These are phyloP conservation scores for Hirtodrosophila histrioides DNA, from an alignment of 2,888 invertebrate genomes.

Conservation along the genomic window DNA sequence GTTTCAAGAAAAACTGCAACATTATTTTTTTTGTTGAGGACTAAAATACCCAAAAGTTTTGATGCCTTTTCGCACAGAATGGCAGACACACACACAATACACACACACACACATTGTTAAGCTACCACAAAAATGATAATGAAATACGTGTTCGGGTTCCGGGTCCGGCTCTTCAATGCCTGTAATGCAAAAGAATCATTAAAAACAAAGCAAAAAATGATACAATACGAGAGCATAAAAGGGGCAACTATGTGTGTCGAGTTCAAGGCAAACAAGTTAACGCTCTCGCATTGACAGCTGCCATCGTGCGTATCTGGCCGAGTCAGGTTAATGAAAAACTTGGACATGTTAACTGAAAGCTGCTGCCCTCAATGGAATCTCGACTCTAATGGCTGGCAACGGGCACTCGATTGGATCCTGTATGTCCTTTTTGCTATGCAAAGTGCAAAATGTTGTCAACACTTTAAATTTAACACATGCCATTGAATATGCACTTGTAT, in stretches of 20 bases:
- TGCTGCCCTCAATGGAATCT: conserved; percentile 34
- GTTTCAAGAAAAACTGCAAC: conserved; percentile 12
- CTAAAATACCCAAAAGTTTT: conserved; percentile 37
- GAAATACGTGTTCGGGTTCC: conserved; percentile 44
- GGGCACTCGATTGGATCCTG: conserved; percentile 1
- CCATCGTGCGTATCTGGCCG: conserved; percentile 60
- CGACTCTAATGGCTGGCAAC: conserved; percentile 3
- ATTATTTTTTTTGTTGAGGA: conserved; percentile 37
- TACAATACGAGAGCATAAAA: conserved; percentile 4
- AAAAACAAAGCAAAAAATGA: conserved; percentile 27
- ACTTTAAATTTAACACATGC: conserved; percentile 41
- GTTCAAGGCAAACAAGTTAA: conserved; percentile 50
- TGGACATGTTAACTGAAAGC: conserved; percentile 57
- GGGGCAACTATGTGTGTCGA: background rate
- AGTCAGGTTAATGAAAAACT: conserved; percentile 78
- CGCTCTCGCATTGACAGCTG: conserved; percentile 56
- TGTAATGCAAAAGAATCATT: conserved; percentile 33
- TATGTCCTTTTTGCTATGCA: conserved; percentile 40
- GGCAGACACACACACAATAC: too few species aligned
- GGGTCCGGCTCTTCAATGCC: conserved; percentile 17
- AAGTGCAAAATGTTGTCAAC: conserved; percentile 67
- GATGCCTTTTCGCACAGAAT: conserved; percentile 8
- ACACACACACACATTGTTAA: conserved; percentile 2
- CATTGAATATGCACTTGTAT: background rate
- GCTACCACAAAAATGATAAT: conserved; percentile 67